These are phyloP conservation scores for Ophthalmolycus amberensis DNA, from an alignment of 2,113 vertebrate genomes.

Conservation along the genomic window DNA sequence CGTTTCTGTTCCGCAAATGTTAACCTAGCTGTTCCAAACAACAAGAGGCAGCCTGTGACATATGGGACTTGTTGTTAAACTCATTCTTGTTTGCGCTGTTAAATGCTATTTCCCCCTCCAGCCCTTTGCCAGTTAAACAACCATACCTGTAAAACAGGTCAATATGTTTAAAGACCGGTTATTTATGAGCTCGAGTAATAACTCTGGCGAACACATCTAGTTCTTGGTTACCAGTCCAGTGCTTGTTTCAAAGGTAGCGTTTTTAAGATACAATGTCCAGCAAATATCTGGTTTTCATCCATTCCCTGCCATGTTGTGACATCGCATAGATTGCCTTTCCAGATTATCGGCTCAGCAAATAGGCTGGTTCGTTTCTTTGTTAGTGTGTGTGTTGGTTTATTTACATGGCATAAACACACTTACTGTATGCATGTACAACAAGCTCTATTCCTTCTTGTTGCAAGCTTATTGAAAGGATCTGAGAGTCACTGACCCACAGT, in stretches of 20 bases:
- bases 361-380: neutral
- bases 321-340: neutral
- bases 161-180: constrained; percentile 8
- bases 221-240: constrained; percentile 8
- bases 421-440: neutral
- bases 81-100: constrained; percentile 39
- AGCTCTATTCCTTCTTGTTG: neutral
- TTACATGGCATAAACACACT: neutral
- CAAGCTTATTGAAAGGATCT: neutral
- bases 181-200: constrained; percentile 37
- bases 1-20: constrained; percentile 31
- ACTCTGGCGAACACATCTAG: constrained; percentile 38
- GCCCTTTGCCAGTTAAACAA: constrained; percentile 26
- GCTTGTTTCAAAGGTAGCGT: constrained; percentile 3
- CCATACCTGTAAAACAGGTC: constrained; percentile 18
- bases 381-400: neutral
- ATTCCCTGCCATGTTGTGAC: neutral
- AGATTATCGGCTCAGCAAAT: constrained; percentile 34
- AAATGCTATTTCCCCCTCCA: neutral
- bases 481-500: neutral
- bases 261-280: constrained; percentile 25
- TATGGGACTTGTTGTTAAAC: constrained; percentile 29
- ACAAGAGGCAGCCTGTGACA: neutral
- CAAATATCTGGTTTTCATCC: constrained; percentile 37
- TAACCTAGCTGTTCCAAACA: neutral